Evolutionary conservation across 1,140 invertebrate genomes (phyloP).

Genomic region (Paralvinella palmiformis): DNA sequence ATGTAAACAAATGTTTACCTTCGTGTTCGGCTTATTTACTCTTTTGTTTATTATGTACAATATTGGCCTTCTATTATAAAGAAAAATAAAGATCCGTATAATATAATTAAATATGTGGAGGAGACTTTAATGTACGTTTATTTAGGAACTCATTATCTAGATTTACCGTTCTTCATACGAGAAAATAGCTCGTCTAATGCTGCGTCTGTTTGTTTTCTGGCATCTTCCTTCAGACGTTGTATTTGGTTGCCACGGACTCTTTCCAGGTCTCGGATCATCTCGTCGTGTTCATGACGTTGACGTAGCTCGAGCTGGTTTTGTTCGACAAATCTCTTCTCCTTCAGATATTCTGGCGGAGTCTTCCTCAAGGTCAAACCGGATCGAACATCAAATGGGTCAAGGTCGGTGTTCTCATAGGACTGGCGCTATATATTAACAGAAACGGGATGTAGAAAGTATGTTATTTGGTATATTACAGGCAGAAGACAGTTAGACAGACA

Average conservation of each 20-base stretch:
- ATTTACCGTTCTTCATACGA: background rate
- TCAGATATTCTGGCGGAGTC: background rate
- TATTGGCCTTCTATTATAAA: too few species aligned
- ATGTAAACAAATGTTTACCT: background rate
- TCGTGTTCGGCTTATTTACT: background rate
- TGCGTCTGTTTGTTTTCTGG: background rate
- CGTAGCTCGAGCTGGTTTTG: slow-evolving; percentile 6
- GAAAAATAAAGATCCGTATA: too few species aligned
- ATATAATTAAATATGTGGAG: too few species aligned
- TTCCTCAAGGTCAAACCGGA: background rate
- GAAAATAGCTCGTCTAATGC: slow-evolving; percentile 2
- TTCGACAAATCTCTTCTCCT: background rate
- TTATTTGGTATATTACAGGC: too few species aligned
- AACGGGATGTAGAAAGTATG: background rate
- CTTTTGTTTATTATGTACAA: background rate
- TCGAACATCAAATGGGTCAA: background rate
- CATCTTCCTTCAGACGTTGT: background rate
- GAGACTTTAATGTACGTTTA: too few species aligned
- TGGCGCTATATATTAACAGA: background rate
- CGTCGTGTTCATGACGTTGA: background rate
- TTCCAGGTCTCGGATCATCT: slow-evolving; percentile 4
- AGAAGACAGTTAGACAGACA: too few species aligned
- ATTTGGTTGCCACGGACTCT: background rate
- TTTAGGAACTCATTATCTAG: too few species aligned
- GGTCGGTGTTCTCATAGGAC: background rate